A percentile compares a stretch with the other conserved stretches of the same genome.
Conservation (phyloP, 2,888 invertebrate genomes). For the Drosophila koepferae region DNA sequence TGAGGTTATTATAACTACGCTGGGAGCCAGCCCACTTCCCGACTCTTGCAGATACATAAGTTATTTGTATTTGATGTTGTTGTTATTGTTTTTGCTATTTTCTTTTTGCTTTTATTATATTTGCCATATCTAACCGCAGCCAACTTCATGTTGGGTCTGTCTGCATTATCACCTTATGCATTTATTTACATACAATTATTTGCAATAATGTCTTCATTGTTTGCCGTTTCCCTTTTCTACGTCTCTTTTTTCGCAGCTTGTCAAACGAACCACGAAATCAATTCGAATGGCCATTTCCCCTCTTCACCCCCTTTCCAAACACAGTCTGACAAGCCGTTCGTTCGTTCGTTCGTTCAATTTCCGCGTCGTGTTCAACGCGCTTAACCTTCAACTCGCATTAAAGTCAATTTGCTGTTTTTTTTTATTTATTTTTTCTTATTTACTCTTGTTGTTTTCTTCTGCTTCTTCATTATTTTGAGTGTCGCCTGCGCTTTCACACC, state of each 20-base stretch:
- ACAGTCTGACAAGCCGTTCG: slow-evolving; percentile 16
- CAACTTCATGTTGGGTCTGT: slow-evolving; percentile 28
- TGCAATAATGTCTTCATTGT: slow-evolving; percentile 35
- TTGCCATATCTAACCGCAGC: slow-evolving; percentile 38
- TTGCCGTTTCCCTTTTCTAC: slow-evolving; percentile 21
- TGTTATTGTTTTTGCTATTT: background rate
- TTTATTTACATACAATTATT: slow-evolving; percentile 54
- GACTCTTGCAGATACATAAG: slow-evolving; percentile 21
- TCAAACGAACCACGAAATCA: slow-evolving; percentile 43
- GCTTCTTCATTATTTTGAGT: slow-evolving; percentile 9
- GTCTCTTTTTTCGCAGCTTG: slow-evolving; percentile 21
- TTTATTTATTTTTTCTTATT: slow-evolving; percentile 24
- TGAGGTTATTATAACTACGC: slow-evolving; percentile 16
- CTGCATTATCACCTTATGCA: slow-evolving; percentile 31
- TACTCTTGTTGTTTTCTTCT: slow-evolving; percentile 7
- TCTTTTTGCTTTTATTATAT: background rate
- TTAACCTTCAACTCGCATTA: slow-evolving; percentile 81
- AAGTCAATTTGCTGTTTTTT: slow-evolving; percentile 62
- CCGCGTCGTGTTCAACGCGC: slow-evolving; percentile 57
- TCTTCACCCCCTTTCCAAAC: slow-evolving; percentile 1
- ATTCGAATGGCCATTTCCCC: slow-evolving; percentile 31
- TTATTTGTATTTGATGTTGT: background rate
- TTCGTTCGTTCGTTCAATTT: slow-evolving; percentile 54
- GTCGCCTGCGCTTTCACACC: slow-evolving; percentile 38
- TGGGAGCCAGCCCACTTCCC: slow-evolving; percentile 37